These are phyloP conservation scores for Brachypodius melanocephalos DNA, from an alignment of 2,113 vertebrate species.

Conservation along the genomic window DNA sequence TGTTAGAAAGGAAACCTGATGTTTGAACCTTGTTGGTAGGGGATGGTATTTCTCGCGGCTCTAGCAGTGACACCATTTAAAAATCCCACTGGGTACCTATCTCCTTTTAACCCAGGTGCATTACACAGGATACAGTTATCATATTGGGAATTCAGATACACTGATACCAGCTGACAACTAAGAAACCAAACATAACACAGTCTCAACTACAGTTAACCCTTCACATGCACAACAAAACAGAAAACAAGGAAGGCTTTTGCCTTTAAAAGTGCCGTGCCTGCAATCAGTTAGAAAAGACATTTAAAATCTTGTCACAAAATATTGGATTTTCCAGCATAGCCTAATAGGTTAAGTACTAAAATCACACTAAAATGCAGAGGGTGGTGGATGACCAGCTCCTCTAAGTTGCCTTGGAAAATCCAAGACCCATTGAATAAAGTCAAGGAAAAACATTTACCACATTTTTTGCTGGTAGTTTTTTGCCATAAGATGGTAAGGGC, in stretches of 20 bases:
- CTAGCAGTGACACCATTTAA: not conserved
- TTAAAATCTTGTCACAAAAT: slow-evolving; percentile 45
- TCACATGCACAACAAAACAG: slow-evolving; percentile 54
- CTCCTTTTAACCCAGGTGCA: not conserved
- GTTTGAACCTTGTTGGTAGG: not conserved
- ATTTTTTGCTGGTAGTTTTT: slow-evolving; percentile 61
- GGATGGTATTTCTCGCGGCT: not conserved
- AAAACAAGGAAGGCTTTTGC: slow-evolving; percentile 41
- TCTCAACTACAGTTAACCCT: slow-evolving; percentile 40
- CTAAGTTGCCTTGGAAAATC: slow-evolving; percentile 45
- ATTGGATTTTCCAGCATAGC: slow-evolving; percentile 7
- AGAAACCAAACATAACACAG: slow-evolving; percentile 3
- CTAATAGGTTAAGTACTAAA: slow-evolving; percentile 4
- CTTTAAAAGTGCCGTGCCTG: slow-evolving; percentile 55
- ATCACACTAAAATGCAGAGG: slow-evolving; percentile 36
- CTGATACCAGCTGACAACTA: slow-evolving; percentile 31
- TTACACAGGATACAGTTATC: slow-evolving; percentile 9
- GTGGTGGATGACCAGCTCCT: not conserved
- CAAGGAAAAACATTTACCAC: slow-evolving; percentile 70
- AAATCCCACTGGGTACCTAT: not conserved
- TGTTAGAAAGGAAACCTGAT: not conserved
- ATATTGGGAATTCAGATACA: slow-evolving; percentile 33
- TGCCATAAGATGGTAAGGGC: slow-evolving; percentile 65
- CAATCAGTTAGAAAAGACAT: slow-evolving; percentile 40
- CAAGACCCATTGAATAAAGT: slow-evolving; percentile 17